phyloP scores from a whole-genome alignment of 2,888 invertebrate species.

The Phoronis australis region DNA sequence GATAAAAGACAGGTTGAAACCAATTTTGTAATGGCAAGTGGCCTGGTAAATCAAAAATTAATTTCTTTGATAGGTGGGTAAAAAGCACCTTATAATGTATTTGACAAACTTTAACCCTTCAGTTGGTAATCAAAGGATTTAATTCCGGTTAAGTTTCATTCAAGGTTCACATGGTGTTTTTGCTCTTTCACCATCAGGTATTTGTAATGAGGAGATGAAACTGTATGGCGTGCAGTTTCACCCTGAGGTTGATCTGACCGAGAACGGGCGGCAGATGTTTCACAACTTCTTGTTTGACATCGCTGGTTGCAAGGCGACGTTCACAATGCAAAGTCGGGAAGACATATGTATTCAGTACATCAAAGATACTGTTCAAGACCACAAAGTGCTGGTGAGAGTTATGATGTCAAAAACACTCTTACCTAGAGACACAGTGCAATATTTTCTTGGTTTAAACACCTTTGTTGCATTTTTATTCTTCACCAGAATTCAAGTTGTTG shows the following conservation, averaged over 20 bases:
- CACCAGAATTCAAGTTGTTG: no score
- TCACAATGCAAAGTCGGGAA: conserved; percentile 82
- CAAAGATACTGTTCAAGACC: conserved; percentile 78
- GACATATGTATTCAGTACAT: conserved; percentile 88
- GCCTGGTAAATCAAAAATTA: no score
- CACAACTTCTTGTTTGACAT: conserved; percentile 92
- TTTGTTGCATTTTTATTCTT: no score
- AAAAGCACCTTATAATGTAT: no score
- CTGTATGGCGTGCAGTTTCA: conserved; percentile 90
- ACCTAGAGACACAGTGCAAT: no score
- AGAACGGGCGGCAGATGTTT: conserved; percentile 84
- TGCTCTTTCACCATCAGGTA: conserved; percentile 57
- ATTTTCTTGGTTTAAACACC: no score
- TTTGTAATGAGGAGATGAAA: conserved; percentile 82
- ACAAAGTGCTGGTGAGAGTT: conserved; percentile 89
- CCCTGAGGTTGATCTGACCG: conserved; percentile 94
- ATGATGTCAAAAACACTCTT: no score
- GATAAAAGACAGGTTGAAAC: no score
- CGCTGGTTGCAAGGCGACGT: conserved; percentile 78
- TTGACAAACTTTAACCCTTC: no score
- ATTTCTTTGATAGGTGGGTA: no score
- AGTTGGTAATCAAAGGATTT: no score
- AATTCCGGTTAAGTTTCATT: neutral
- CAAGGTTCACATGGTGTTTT: neutral
- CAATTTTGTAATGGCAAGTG: no score